These are phyloP conservation scores for Rhinoptilus africanus DNA, from an alignment of 2,113 vertebrate species.

Conservation along the genomic window DNA sequence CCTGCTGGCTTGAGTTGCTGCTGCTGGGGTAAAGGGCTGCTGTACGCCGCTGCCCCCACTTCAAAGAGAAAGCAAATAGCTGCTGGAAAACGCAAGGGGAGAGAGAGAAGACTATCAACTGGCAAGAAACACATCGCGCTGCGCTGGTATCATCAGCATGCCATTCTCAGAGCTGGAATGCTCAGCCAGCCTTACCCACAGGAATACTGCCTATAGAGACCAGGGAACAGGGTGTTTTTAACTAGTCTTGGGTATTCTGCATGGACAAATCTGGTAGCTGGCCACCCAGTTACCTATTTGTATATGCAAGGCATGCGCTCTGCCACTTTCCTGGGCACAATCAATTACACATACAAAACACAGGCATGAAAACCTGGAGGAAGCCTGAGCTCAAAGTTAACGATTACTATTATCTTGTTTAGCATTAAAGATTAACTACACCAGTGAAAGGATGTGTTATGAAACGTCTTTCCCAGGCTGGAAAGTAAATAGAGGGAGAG, in stretches of 20 bases:
- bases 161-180: background rate
- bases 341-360: background rate
- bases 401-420: constrained; percentile 20
- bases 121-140: background rate
- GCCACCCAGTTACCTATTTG: background rate
- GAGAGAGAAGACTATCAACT: background rate
- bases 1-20: background rate
- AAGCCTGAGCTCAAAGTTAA: constrained; percentile 25
- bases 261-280: background rate
- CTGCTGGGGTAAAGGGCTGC: background rate
- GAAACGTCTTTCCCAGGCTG: background rate
- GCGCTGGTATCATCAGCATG: background rate
- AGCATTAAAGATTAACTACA: constrained; percentile 31
- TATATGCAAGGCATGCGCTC: constrained; percentile 4
- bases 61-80: background rate
- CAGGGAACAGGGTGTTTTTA: background rate
- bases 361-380: constrained; percentile 16
- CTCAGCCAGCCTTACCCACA: background rate
- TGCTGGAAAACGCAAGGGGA: background rate
- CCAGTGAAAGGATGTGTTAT: constrained; percentile 11
- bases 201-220: background rate
- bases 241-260: background rate
- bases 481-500: background rate
- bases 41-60: background rate
- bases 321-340: background rate